Conservation (phyloP, 1,140 invertebrate species). For the Oreohelix idahoensis region DNA sequence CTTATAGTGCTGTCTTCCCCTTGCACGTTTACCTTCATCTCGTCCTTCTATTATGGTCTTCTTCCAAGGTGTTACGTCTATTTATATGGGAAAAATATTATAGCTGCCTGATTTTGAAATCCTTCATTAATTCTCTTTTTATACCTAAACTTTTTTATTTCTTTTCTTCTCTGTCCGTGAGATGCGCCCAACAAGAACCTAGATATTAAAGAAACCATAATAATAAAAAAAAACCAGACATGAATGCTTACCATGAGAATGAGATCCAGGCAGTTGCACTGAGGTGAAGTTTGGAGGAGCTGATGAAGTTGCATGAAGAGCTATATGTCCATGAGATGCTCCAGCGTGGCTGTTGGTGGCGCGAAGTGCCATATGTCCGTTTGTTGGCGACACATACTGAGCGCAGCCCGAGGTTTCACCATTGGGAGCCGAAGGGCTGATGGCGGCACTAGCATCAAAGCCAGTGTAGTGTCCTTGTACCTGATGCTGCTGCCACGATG, state of each 20-base stretch:
- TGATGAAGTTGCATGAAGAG: slow-evolving; percentile 66
- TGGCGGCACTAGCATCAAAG: slow-evolving; percentile 31
- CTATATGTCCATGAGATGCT: slow-evolving; percentile 53
- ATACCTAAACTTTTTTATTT: too few relatives aligned
- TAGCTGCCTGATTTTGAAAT: too few relatives aligned
- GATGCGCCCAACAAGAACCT: too few relatives aligned
- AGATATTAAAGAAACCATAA: too few relatives aligned
- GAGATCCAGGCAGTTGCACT: slow-evolving; percentile 43
- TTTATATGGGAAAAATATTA: too few relatives aligned
- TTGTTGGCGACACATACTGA: slow-evolving; percentile 26
- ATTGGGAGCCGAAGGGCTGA: slow-evolving; percentile 11
- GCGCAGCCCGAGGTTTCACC: slow-evolving; percentile 17
- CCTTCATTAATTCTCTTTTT: too few relatives aligned
- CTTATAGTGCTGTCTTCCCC: too few relatives aligned
- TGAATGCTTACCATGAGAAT: slow-evolving; percentile 21
- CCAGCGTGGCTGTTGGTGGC: slow-evolving; percentile 50
- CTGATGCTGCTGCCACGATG: slow-evolving; percentile 28
- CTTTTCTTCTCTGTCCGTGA: too few relatives aligned
- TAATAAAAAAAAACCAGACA: background rate
- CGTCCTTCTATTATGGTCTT: too few relatives aligned
- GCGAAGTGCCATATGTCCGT: slow-evolving; percentile 44
- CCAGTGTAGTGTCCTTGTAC: slow-evolving; percentile 4
- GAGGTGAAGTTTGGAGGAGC: slow-evolving; percentile 65
- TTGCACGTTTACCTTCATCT: too few relatives aligned
- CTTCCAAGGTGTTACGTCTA: too few relatives aligned